phyloP scores from a whole-genome alignment of 2,888 invertebrate genomes.

The Drosophila mayaguana region DNA sequence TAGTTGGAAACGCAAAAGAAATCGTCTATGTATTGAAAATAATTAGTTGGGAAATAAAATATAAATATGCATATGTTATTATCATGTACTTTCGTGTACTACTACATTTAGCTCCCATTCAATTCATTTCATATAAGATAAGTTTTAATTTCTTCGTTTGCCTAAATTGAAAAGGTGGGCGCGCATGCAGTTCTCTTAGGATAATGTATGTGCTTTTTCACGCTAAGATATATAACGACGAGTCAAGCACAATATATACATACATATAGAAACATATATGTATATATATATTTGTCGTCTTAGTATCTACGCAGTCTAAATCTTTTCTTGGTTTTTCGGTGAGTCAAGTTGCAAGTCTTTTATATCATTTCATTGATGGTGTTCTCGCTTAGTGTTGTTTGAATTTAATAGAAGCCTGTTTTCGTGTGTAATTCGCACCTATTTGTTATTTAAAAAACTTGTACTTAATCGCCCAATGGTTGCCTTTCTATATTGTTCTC shows the following conservation, averaged over 20 bases:
- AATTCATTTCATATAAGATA: slow-evolving; percentile 2
- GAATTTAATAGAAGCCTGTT: slow-evolving; percentile 3
- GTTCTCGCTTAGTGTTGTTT: slow-evolving; percentile 1
- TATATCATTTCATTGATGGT: slow-evolving; percentile 32
- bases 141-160: background rate
- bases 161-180: slow-evolving; percentile 2
- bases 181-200: slow-evolving; percentile 33
- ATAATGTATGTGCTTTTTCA: background rate
- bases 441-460: slow-evolving; percentile 5
- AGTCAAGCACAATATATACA: background rate
- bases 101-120: slow-evolving; percentile 32
- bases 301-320: slow-evolving; percentile 6
- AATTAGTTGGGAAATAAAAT: slow-evolving; percentile 40
- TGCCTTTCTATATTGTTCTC: background rate
- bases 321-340: slow-evolving; percentile 2
- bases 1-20: slow-evolving; percentile 14
- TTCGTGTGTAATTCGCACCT: slow-evolving; percentile 1
- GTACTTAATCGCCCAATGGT: background rate
- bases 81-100: slow-evolving; percentile 42
- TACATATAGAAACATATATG: background rate
- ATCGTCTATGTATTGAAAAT: slow-evolving; percentile 39
- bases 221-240: background rate
- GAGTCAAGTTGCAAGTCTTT: slow-evolving; percentile 24
- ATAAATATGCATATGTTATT: slow-evolving; percentile 58
- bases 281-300: background rate